Percentiles rank a stretch among this genome's conserved stretches.
Conservation (phyloP, 2,888 invertebrate genomes). For the Cephus pygmeus region DNA sequence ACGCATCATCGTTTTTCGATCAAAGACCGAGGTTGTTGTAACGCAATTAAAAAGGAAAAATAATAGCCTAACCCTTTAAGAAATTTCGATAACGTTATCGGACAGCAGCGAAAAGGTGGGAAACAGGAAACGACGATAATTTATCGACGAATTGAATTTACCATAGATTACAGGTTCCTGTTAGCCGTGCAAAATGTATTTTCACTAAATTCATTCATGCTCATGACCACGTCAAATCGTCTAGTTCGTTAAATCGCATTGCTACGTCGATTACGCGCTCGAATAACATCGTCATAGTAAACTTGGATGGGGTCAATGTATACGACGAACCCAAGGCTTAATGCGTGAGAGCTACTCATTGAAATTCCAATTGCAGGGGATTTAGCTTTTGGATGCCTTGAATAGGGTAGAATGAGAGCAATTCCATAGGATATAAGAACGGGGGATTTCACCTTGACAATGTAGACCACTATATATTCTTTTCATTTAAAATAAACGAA, state of each 20-base stretch:
- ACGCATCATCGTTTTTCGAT: background rate
- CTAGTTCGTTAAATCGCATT: background rate
- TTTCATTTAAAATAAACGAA: background rate
- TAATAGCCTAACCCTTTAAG: background rate
- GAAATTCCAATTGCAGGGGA: background rate
- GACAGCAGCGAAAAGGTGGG: background rate
- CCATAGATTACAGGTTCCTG: too few relatives aligned
- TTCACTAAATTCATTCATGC: background rate
- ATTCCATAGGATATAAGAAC: background rate
- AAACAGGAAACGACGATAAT: background rate
- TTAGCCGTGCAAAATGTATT: background rate
- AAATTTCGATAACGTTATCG: background rate
- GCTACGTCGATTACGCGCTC: background rate
- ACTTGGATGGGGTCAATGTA: background rate
- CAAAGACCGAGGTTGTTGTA: background rate
- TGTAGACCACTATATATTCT: background rate
- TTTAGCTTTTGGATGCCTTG: background rate
- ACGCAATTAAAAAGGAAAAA: background rate
- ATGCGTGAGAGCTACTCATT: background rate
- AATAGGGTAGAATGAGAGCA: background rate
- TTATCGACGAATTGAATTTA: background rate
- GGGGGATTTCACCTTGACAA: background rate
- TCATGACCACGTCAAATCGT: background rate
- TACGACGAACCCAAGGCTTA: background rate
- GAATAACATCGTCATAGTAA: background rate